These are phyloP conservation scores for Cheilosia scutellata DNA, from an alignment of 2,888 invertebrate genomes.

Conservation along the genomic window DNA sequence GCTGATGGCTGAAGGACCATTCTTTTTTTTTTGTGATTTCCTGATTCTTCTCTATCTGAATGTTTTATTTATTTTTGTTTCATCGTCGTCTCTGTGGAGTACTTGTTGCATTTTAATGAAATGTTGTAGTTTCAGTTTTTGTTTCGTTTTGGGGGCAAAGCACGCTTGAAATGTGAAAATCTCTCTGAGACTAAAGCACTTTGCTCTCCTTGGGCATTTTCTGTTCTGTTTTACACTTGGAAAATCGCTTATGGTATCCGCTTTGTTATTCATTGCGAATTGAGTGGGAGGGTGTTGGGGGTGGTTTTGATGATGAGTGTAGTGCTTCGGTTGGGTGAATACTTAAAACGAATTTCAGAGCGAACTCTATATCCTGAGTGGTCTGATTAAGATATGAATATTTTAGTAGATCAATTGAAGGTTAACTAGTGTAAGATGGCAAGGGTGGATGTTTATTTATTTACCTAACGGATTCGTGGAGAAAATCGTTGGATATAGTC, in stretches of 20 bases:
- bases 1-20: conserved; percentile 41
- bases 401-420: conserved; percentile 17
- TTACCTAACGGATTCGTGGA: not conserved
- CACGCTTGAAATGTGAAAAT: conserved; percentile 58
- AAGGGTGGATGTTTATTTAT: not conserved
- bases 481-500: not conserved
- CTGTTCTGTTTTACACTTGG: conserved; percentile 17
- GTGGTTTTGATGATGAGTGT: not conserved
- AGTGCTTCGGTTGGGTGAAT: conserved; percentile 35
- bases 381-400: conserved; percentile 33
- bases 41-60: conserved; percentile 27
- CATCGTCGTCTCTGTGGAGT: conserved; percentile 47
- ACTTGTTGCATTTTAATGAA: conserved; percentile 75
- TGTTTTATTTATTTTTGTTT: conserved; percentile 58
- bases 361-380: conserved; percentile 25
- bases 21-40: conserved; percentile 22
- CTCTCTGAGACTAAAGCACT: conserved; percentile 61
- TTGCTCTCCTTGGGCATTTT: conserved; percentile 55
- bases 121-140: conserved; percentile 50
- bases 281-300: not conserved
- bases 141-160: conserved; percentile 47
- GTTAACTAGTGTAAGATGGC: not conserved
- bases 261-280: conserved; percentile 53
- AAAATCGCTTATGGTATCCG: conserved; percentile 46
- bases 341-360: conserved; percentile 46